Percentiles rank a stretch among this genome's conserved stretches.
Conservation (phyloP, 2,888 invertebrate genomes). For the Heteromyza rotundicornis region DNA sequence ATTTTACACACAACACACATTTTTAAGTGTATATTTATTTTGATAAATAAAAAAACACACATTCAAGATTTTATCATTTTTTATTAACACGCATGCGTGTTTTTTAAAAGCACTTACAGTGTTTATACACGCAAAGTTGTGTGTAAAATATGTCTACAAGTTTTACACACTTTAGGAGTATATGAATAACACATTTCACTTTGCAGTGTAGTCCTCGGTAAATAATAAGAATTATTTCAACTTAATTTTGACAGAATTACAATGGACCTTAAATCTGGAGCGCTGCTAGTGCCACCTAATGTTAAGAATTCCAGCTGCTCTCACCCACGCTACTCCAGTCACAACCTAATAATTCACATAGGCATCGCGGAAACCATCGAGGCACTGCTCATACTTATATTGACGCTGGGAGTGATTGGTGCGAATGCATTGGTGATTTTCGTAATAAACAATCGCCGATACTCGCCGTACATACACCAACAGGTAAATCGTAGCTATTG, state of each 20-base stretch:
- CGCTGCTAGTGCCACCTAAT: slow-evolving; percentile 79
- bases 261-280: slow-evolving; percentile 66
- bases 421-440: slow-evolving; percentile 82
- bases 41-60: neutral
- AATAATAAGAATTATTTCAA: no score
- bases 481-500: slow-evolving; percentile 68
- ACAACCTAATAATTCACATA: slow-evolving; percentile 70
- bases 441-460: slow-evolving; percentile 82
- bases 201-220: no score
- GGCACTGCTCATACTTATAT: slow-evolving; percentile 76
- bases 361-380: slow-evolving; percentile 77
- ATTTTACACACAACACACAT: no score
- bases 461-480: slow-evolving; percentile 85
- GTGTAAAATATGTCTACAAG: no score
- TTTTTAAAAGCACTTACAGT: no score
- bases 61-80: no score
- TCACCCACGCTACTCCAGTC: slow-evolving; percentile 70
- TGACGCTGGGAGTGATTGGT: slow-evolving; percentile 79
- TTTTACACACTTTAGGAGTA: no score
- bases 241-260: slow-evolving; percentile 48
- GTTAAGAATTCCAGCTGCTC: slow-evolving; percentile 85
- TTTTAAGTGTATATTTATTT: no score
- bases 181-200: no score
- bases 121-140: no score
- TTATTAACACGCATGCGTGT: no score